Conservation (phyloP, 2,888 invertebrate species). For the Ryuthela nishihirai region DNA sequence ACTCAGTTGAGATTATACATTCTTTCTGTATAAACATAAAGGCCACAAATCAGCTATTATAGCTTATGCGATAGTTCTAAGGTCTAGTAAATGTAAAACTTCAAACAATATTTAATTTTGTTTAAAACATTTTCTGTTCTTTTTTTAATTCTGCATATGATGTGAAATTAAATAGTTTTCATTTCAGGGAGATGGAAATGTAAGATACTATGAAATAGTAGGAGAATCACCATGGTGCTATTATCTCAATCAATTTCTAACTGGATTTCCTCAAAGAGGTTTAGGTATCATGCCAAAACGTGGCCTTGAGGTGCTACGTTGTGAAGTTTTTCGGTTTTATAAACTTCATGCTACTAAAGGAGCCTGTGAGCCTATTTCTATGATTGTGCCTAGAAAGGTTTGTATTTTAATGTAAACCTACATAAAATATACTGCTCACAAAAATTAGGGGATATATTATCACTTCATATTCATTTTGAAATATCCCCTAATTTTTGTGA, state of each 20-base stretch:
- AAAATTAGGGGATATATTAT: too few species aligned
- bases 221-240: constrained; percentile 92
- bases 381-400: constrained; percentile 94
- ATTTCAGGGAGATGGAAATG: constrained; percentile 85
- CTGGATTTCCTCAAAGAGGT: constrained; percentile 95
- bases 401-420: too few species aligned
- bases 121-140: too few species aligned
- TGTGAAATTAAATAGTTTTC: constrained; percentile 34
- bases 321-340: constrained; percentile 94
- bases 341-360: constrained; percentile 67
- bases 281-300: constrained; percentile 90
- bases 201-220: constrained; percentile 89
- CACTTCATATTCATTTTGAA: too few species aligned
- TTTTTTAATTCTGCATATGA: neutral
- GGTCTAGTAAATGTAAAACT: too few species aligned
- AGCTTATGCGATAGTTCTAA: too few species aligned
- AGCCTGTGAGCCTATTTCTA: constrained; percentile 89
- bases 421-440: too few species aligned
- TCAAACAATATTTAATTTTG: too few species aligned
- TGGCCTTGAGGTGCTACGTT: constrained; percentile 88
- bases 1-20: too few species aligned
- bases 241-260: constrained; percentile 95
- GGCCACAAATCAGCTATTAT: too few species aligned
- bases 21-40: too few species aligned
- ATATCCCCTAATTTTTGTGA: too few species aligned